These are phyloP conservation scores for Cheilosia vernalis DNA, from an alignment of 2,888 invertebrate genomes.

Conservation along the genomic window DNA sequence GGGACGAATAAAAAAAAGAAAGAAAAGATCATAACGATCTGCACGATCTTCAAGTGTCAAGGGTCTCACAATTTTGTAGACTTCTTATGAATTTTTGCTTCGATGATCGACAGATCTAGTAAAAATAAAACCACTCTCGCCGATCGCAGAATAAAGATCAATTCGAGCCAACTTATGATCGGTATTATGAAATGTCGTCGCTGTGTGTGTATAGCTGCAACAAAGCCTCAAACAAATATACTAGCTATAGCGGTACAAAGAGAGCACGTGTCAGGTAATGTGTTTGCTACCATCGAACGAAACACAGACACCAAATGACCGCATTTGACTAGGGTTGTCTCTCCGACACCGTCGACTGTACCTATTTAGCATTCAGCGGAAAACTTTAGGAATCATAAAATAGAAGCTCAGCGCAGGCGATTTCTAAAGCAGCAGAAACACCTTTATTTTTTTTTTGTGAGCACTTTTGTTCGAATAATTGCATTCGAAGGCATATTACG, in stretches of 20 bases:
- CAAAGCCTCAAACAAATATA: conserved; percentile 25
- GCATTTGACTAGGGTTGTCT: conserved; percentile 44
- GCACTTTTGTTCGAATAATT: conserved; percentile 60
- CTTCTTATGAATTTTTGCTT: not conserved
- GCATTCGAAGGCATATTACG: conserved; percentile 57
- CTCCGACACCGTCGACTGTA: not conserved
- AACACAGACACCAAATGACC: conserved; percentile 17
- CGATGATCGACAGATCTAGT: not conserved
- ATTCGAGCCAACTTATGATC: conserved; percentile 11
- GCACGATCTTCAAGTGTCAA: conserved; percentile 42
- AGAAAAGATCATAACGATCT: conserved; percentile 8
- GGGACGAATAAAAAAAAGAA: conserved; percentile 9
- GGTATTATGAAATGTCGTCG: conserved; percentile 43
- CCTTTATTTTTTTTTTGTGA: conserved; percentile 54
- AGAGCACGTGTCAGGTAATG: conserved; percentile 59
- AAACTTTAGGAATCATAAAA: conserved; percentile 71
- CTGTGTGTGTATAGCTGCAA: conserved; percentile 24
- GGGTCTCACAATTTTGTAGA: conserved; percentile 7
- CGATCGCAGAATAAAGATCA: conserved; percentile 38
- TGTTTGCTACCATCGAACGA: conserved; percentile 14
- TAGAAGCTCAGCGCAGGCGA: conserved; percentile 64
- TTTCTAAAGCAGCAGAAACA: conserved; percentile 62
- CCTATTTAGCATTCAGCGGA: conserved; percentile 70
- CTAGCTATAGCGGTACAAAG: conserved; percentile 45
- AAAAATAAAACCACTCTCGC: not conserved